Base-by-base conservation (phyloP, 2,888 invertebrate species). In the Drosophila buzzatii region DNA sequence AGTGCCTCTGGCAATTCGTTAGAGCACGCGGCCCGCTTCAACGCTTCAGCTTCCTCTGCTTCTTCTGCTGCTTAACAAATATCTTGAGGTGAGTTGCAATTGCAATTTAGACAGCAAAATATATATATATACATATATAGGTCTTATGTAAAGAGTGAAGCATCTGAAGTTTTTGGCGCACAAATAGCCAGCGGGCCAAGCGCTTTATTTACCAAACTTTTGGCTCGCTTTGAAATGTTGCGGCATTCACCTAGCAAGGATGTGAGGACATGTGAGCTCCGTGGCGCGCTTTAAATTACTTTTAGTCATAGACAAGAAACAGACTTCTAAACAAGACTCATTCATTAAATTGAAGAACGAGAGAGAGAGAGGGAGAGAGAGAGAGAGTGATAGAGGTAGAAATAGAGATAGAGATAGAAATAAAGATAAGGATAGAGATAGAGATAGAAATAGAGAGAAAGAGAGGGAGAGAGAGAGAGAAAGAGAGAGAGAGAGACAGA, bases 1-100 rank as follows among this genome's bases (percentile, higher is more conserved):
- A 68, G 51, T 2, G 76, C 85, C 66, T 14, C 42, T 20, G 74
- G 87, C 75, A 8, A 47, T 80, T 85, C 87, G 80, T 85, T 85
- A 85, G 76, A 71, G 61, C 77, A 76, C 70, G 66, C 65, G 69
- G 51, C 61, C 49, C 74, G 72, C 80, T 80, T 73, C 71, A 55
- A 84, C 85, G 85, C 51, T 57, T 47, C 63, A 9, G 5, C 10
- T 23, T 8, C 23, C 2, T 12, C 27, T n/a, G n/a, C 49, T 27
- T 44, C 39, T 41, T 18, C 41, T 27, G 10, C 31, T 31, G 39
- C 39, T 49, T 12, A 10, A n/a, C 70, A 58, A 58, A 53, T 41
- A 47, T 47, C 64, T 49, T 63, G 55, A 79, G 78, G 79, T 77
- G 69, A 45, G 66, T 18, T 62, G 49, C 49, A 51, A 51, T 51